Evolutionary conservation across 2,113 vertebrate species (phyloP).

Genomic region (Callaeas wilsoni): DNA sequence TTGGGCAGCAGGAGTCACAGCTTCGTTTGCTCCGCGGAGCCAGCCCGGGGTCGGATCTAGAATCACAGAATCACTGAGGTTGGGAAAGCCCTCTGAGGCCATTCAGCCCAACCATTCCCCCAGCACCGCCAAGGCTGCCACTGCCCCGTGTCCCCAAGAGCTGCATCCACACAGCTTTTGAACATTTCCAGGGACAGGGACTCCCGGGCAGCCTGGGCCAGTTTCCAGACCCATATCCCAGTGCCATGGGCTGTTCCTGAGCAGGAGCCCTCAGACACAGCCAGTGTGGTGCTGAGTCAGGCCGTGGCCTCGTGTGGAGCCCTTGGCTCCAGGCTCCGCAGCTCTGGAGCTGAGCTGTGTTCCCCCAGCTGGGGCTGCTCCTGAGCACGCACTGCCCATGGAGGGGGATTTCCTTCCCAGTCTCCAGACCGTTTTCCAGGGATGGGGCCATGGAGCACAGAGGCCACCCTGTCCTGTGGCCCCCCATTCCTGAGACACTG

Average conservation of each 20-base stretch:
- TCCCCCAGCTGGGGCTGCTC: not conserved
- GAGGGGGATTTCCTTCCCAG: not conserved
- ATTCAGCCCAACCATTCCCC: accelerated
- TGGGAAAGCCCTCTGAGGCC: not conserved
- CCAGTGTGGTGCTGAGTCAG: not conserved
- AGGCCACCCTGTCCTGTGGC: not conserved
- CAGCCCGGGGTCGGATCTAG: accelerated
- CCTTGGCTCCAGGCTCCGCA: not conserved
- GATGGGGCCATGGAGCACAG: accelerated
- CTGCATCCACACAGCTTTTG: not conserved
- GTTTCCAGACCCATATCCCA: accelerated
- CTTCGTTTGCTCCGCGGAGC: accelerated
- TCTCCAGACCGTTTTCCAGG: accelerated
- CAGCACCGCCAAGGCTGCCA: not conserved
- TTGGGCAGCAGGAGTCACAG: not conserved
- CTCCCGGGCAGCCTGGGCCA: not conserved
- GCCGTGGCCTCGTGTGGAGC: not conserved
- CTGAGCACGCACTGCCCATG: accelerated
- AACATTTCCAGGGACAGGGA: not conserved
- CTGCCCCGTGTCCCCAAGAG: not conserved
- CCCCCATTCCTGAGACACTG: not conserved
- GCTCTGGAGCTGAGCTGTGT: not conserved
- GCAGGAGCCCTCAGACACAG: not conserved
- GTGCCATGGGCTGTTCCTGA: accelerated
- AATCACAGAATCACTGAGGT: accelerated